These are phyloP conservation scores for Amphiduros pacificus DNA, from an alignment of 2,888 invertebrate genomes.

Conservation along the genomic window DNA sequence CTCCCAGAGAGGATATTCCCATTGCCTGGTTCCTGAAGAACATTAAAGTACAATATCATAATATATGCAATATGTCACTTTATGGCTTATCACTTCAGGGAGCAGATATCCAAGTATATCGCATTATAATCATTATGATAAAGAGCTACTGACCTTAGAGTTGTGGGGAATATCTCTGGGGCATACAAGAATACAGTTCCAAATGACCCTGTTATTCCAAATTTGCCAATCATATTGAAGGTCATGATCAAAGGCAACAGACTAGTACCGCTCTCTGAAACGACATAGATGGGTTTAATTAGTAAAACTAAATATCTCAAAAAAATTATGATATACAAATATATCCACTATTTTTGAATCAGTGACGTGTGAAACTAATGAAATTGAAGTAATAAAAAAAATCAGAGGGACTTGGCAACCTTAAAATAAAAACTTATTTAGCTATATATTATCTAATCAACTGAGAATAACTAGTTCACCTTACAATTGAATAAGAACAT, in stretches of 20 bases:
- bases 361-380: too few relatives aligned
- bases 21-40: conserved; percentile 47
- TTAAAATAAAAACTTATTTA: too few relatives aligned
- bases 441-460: too few relatives aligned
- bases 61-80: not conserved
- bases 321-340: not conserved
- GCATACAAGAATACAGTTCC: conserved; percentile 52
- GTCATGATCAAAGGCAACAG: conserved; percentile 22
- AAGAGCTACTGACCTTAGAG: conserved; percentile 41
- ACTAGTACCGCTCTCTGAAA: conserved; percentile 20
- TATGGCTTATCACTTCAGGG: not conserved
- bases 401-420: too few relatives aligned
- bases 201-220: conserved; percentile 56
- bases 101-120: too few relatives aligned
- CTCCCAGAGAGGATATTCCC: conserved; percentile 52
- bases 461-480: too few relatives aligned
- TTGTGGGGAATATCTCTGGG: conserved; percentile 55
- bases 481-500: too few relatives aligned
- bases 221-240: conserved; percentile 43
- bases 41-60: not conserved
- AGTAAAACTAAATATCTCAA: not conserved
- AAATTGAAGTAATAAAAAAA: too few relatives aligned
- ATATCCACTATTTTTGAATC: not conserved
- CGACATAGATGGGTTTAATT: not conserved
- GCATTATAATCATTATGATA: not conserved